These are phyloP conservation scores for Platanista minor DNA, from an alignment of 2,113 vertebrate genomes.

Conservation along the genomic window DNA sequence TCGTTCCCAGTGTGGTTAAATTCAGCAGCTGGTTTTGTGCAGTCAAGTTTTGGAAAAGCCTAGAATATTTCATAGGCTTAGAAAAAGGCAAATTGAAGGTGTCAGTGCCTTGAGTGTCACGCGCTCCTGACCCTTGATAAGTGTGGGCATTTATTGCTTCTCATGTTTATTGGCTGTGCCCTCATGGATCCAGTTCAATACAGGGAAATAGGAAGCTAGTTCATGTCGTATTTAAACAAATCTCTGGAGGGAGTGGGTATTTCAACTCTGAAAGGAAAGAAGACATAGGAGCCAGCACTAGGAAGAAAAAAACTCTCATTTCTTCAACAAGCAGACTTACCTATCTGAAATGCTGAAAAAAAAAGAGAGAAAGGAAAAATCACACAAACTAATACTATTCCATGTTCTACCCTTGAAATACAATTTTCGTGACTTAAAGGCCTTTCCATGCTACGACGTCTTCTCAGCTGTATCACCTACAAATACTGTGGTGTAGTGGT, in stretches of 20 bases:
- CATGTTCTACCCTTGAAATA: neutral
- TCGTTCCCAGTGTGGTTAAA: neutral
- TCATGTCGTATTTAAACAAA: neutral
- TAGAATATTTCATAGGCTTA: neutral
- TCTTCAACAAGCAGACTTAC: conserved; percentile 1
- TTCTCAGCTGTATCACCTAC: neutral
- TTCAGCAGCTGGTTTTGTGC: neutral
- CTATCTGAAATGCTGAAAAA: neutral
- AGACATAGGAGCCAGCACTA: neutral
- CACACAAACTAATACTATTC: neutral
- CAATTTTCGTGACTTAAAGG: neutral
- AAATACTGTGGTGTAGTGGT: neutral
- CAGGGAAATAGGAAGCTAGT: neutral
- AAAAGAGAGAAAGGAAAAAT: neutral
- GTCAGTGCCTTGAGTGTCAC: neutral
- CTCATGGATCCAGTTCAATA: neutral
- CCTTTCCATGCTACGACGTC: neutral
- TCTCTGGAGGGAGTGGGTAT: neutral
- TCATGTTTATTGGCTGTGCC: neutral
- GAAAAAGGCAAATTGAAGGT: neutral
- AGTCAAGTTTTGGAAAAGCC: neutral
- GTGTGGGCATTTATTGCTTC: neutral
- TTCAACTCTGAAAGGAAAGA: neutral
- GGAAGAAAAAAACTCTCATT: conserved; percentile 14
- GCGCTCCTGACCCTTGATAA: neutral